A percentile compares a stretch with the other conserved stretches of the same genome.
Evolutionary conservation across 2,888 invertebrate genomes (phyloP).

Genomic region (Phaonia tiefii): DNA sequence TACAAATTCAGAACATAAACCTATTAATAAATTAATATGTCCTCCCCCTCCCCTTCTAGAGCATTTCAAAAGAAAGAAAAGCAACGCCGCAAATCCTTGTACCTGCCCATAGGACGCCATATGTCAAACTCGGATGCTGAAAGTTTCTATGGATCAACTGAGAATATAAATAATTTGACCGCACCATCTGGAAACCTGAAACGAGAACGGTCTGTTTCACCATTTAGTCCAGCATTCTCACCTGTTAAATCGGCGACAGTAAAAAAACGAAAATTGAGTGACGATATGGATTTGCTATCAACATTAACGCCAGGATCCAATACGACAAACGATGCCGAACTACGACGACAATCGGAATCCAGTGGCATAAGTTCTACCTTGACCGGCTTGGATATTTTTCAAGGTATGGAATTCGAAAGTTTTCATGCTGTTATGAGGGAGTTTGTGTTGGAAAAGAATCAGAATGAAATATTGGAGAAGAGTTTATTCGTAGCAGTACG

Average conservation of each 20-base stretch:
- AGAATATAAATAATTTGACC: slow-evolving; percentile 70
- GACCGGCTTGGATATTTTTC: slow-evolving; percentile 65
- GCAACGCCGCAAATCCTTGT: slow-evolving; percentile 70
- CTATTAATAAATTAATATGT: slow-evolving; percentile 1
- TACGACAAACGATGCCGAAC: neutral
- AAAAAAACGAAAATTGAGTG: slow-evolving; percentile 75
- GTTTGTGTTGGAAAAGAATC: slow-evolving; percentile 73
- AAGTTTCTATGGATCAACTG: slow-evolving; percentile 76
- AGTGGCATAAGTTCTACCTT: slow-evolving; percentile 20
- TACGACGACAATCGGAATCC: neutral
- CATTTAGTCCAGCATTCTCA: slow-evolving; percentile 77
- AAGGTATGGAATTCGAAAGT: slow-evolving; percentile 73
- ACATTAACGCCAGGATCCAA: neutral
- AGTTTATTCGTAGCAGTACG: slow-evolving; percentile 73
- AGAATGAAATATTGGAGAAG: slow-evolving; percentile 72
- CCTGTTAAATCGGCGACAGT: slow-evolving; percentile 72
- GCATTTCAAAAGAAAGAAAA: slow-evolving; percentile 67
- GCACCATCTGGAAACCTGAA: slow-evolving; percentile 68
- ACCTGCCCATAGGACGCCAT: slow-evolving; percentile 52
- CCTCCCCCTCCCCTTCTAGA: slow-evolving; percentile 67
- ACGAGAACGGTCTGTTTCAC: slow-evolving; percentile 77
- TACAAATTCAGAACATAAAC: neutral
- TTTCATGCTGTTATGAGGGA: slow-evolving; percentile 74
- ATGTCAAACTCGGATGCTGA: slow-evolving; percentile 73
- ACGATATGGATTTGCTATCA: slow-evolving; percentile 42